A percentile compares a stretch with the other conserved stretches of the same genome.
Evolutionary conservation across 2,113 vertebrate species (phyloP).

Genomic region (Xenopus borealis): DNA sequence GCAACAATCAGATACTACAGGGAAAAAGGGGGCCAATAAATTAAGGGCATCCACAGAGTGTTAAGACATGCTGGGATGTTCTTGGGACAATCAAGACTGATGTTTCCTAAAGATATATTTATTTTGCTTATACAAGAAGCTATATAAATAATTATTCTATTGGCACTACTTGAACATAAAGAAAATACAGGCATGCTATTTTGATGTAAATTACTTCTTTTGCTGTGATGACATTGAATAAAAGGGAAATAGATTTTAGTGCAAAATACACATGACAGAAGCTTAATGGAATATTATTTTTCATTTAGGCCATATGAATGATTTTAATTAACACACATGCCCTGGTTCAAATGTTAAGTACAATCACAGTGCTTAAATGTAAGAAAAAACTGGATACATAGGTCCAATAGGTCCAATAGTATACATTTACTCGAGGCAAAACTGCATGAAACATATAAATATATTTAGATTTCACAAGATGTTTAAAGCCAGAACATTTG

Average conservation of each 20-base stretch:
- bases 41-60: no score
- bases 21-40: no score
- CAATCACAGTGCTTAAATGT: not conserved
- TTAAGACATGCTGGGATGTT: no score
- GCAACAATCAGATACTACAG: no score
- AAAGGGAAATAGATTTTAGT: not conserved
- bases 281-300: conserved; percentile 19
- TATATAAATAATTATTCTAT: not conserved
- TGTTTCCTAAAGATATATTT: no score
- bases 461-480: no score
- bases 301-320: not conserved
- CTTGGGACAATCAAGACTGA: no score
- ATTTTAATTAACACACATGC: conserved; percentile 3
- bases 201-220: conserved; percentile 21
- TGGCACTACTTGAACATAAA: conserved; percentile 10
- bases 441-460: no score
- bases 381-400: not conserved
- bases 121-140: no score
- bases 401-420: no score
- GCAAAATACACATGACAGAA: not conserved
- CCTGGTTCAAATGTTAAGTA: not conserved
- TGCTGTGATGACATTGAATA: conserved; percentile 16
- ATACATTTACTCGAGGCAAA: not conserved
- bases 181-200: conserved; percentile 21
- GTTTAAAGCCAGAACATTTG: no score